Evolutionary conservation across 2,797 vertebrate genomes (phyloP), one percentile per base, ranked within the genome.

Genomic region (Mus caroli): DNA sequence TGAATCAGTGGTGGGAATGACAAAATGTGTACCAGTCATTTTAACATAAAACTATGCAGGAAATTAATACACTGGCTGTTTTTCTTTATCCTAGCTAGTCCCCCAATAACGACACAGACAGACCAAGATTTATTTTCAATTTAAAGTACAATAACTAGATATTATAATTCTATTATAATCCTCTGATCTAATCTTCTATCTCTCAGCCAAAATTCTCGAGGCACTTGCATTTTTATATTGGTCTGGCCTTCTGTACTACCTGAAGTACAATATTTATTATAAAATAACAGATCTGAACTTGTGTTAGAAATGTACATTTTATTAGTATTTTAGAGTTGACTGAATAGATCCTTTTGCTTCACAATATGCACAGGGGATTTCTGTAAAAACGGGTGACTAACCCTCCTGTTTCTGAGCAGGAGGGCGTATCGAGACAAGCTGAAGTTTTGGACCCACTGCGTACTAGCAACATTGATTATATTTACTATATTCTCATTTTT

Each of bases 381-480:
- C 87, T 88, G 1, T 76, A 52, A 31, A 91, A 82, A 91, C 19
- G 69, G 31, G 3, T 92, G 54, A 94, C 43, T 58, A 14, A 79
- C 22, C 78, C 43, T 85, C 98, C 34, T 97, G 93, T 97, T 73
- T 97, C 91, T 97, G 11, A 96, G 8, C 98, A 99, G 99, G 99
- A 99, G 99, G 69, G 98, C 99, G 2, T 99, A 99, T 96, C 99
- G 99, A 91, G 99, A 99, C 98, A 99, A 99, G 98, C 97, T 99
- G 97, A 99, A 99, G 98, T 99, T 99, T 98, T 99, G 99, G 99
- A 99, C 99, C 11, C 99, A 99, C 91, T 99, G 99, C 94, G 99
- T 99, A 92, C 98, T 99, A 28, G 99, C 99, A 97, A 99, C 99
- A 0, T 98, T 99, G 85, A 99, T 99, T 97, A 96, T 99, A 96